phyloP scores from a whole-genome alignment of 1,140 invertebrate species.

The Drosophila santomea region DNA sequence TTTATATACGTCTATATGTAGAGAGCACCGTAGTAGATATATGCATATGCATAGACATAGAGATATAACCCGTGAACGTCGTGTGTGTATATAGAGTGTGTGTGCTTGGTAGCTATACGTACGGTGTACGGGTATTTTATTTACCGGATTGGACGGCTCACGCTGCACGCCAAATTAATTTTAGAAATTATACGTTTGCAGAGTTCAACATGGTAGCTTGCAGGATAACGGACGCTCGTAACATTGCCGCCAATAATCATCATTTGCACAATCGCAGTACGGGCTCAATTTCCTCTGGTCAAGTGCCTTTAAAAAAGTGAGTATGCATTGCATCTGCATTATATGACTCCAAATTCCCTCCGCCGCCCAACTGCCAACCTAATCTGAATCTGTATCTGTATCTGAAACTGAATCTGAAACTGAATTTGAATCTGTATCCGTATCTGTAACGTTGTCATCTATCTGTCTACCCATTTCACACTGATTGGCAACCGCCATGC shows the following conservation, averaged over 20 bases:
- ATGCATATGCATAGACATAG: constrained; percentile 28
- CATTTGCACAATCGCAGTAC: constrained; percentile 85
- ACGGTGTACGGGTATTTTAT: constrained; percentile 70
- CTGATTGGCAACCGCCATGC: constrained; percentile 62
- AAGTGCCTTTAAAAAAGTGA: constrained; percentile 99
- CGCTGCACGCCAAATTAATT: constrained; percentile 86
- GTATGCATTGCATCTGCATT: constrained; percentile 81
- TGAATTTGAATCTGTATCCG: constrained; percentile 11
- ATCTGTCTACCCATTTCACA: constrained; percentile 41
- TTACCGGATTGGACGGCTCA: constrained; percentile 83
- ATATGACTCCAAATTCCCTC: constrained; percentile 1
- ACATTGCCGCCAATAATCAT: constrained; percentile 90
- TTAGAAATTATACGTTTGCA: constrained; percentile 90
- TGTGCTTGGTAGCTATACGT: constrained; percentile 63
- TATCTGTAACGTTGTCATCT: constrained; percentile 26
- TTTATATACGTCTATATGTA: constrained; percentile 55
- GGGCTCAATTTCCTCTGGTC: constrained; percentile 90
- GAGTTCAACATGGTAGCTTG: constrained; percentile 99
- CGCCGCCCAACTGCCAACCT: background rate
- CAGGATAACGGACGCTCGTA: constrained; percentile 95
- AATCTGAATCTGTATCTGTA: constrained; percentile 14
- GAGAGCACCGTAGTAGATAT: constrained; percentile 46
- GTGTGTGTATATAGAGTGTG: constrained; percentile 54
- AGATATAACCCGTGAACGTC: constrained; percentile 43
- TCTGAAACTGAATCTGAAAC: constrained; percentile 12